Base-by-base conservation (phyloP, 2,888 invertebrate species). In the Dynastes maya region DNA sequence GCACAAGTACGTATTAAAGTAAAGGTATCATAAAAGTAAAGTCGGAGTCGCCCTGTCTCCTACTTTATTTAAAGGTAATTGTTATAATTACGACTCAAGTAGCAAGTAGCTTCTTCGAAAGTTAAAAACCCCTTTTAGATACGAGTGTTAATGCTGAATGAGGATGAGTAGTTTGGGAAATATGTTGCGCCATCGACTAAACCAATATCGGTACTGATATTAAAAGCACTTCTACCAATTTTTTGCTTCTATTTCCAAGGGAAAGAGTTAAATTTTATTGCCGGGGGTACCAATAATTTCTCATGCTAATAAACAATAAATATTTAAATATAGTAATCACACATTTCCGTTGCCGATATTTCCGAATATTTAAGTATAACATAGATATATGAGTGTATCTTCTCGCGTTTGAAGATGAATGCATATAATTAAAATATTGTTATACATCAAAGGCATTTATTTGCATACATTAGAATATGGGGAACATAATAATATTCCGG, bases 261-360 rank as follows among this genome's bases (percentile, higher is more conserved):
- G 29, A 63, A 63, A 63, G 27, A 63, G 32, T 32, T 63, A 63
- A 32, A 11, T 29, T 63, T 63, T 63, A 63, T 63, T 63, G 27
- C 63, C 32, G 13, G n/a, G n/a, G n/a, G 32, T 29, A 2, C 8
- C 13, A 3, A 63, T 63, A 11, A 63, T 63, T 32, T 63, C 13
- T 13, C 63, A 63, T 63, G 63, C 63, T 63, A 63, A 63, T 63
- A 63, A 27, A 63, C 63, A 63, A 29, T 63, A 63, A 63, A 63
- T 27, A 32, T 63, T 63, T 13, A 63, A 32, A 63, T 63, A 63
- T 29, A 3, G 11, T 63, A 63, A 63, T 63, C 32, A 29, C 63
- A 63, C 13, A 29, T 11, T 63, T 32, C 63, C 63, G 63, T 63
- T 63, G 63, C n/a, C 11, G 63, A 55, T 55, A 55, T 63, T 63